phyloP scores from a whole-genome alignment of 2,797 vertebrate genomes.

The Micrastur ruficollis region DNA sequence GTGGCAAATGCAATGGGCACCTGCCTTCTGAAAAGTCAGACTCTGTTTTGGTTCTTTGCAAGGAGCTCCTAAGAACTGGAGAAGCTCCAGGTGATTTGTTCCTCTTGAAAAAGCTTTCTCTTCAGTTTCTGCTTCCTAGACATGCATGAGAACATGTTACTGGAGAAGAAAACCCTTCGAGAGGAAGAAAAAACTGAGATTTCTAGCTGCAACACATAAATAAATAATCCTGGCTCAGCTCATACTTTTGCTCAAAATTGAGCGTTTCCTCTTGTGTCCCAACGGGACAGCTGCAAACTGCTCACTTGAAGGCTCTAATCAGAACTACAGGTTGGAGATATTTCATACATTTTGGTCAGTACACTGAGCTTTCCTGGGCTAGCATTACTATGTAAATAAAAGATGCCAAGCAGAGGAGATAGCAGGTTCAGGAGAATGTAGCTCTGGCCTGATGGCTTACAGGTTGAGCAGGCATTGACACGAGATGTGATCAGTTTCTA shows the following conservation, averaged over 20 bases:
- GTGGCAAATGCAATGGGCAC: neutral
- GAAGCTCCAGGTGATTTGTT: neutral
- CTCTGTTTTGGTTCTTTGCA: neutral
- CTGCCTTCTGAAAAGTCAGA: neutral
- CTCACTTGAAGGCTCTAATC: neutral
- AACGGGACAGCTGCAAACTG: neutral
- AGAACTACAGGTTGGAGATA: neutral
- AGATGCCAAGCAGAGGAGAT: neutral
- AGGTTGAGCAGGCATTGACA: neutral
- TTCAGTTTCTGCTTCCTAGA: neutral
- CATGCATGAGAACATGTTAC: neutral
- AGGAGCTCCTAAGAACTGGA: neutral
- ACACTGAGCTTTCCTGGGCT: neutral
- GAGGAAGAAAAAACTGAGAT: neutral
- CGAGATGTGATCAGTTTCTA: neutral
- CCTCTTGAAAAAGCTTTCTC: neutral
- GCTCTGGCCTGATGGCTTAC: neutral
- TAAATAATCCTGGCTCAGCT: conserved; percentile 19
- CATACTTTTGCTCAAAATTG: neutral
- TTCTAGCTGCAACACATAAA: neutral
- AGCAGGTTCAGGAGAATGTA: neutral
- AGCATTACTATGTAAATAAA: neutral
- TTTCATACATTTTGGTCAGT: neutral
- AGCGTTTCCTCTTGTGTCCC: conserved; percentile 16
- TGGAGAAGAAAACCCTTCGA: neutral